Conservation (phyloP, 30 jellyfish, hydroid and myxozoan genomes). For the Rhopilema esculentum region DNA sequence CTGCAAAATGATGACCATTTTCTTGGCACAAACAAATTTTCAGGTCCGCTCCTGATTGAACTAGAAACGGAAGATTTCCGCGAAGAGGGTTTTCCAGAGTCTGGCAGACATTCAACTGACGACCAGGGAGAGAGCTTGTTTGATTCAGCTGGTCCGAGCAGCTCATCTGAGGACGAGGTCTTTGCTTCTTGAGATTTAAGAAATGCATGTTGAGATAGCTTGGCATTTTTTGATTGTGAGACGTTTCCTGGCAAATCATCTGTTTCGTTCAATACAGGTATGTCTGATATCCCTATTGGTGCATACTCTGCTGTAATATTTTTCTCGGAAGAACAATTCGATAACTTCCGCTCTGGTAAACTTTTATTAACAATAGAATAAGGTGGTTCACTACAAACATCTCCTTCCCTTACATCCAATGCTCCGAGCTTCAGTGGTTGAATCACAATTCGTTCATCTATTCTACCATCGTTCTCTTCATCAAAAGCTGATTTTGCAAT, state of each 20-base stretch:
- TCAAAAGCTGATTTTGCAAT: not conserved
- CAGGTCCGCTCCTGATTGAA: not conserved
- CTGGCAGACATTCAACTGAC: constrained; percentile 26
- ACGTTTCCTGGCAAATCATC: not conserved
- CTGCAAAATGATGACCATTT: constrained; percentile 79
- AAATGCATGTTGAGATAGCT: not conserved
- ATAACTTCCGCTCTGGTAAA: constrained; percentile 1
- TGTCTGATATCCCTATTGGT: not conserved
- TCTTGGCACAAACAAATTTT: not conserved
- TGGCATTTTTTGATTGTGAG: not conserved
- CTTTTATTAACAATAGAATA: not conserved
- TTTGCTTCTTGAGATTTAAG: not conserved
- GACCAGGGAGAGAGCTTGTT: constrained; percentile 40
- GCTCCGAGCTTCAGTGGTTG: not conserved
- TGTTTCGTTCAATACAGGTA: not conserved
- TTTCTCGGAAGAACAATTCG: not conserved
- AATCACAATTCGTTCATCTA: not conserved
- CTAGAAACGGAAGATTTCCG: constrained; percentile 31
- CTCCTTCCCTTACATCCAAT: not conserved
- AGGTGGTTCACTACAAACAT: not conserved
- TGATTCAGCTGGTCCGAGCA: constrained; percentile 1
- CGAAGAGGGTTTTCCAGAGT: constrained; percentile 9
- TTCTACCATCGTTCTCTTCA: not conserved
- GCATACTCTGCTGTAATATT: not conserved
- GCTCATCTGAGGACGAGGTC: not conserved